Percentiles rank a stretch among this genome's conserved stretches.
Conservation (phyloP, 2,797 vertebrate species). For the Sebastes elongatus region DNA sequence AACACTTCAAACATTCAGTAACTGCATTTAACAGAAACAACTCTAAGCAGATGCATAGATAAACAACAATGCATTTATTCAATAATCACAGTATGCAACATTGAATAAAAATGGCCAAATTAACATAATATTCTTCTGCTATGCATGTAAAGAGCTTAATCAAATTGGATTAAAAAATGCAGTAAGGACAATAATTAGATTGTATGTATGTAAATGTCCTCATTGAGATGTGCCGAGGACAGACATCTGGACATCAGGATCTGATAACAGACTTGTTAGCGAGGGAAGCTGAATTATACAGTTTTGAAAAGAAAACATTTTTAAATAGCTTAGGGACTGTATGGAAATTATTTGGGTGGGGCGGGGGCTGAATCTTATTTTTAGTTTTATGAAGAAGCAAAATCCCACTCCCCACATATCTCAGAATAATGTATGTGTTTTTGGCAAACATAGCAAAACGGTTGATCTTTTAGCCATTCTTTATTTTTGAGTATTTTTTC, state of each 20-base stretch:
- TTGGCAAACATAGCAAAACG: not conserved
- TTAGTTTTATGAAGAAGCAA: not conserved
- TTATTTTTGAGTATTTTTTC: not conserved
- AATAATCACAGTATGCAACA: not conserved
- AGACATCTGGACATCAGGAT: not conserved
- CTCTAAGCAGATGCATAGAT: not conserved
- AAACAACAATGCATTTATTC: constrained; percentile 3
- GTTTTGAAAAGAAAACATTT: not conserved
- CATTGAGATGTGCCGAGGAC: constrained; percentile 11
- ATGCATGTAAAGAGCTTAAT: constrained; percentile 37
- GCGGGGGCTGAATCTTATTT: not conserved
- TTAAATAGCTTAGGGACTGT: not conserved
- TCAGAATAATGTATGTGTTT: not conserved
- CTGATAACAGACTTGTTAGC: not conserved
- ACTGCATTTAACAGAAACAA: not conserved
- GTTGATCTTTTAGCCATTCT: not conserved
- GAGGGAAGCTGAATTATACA: not conserved
- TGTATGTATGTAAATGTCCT: constrained; percentile 20
- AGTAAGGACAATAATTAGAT: constrained; percentile 31
- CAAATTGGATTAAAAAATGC: not conserved
- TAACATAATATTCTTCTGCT: constrained; percentile 17
- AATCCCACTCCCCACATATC: not conserved
- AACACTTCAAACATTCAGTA: not conserved
- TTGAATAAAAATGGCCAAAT: constrained; percentile 16
- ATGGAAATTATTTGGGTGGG: not conserved